Base-by-base conservation (phyloP, 1,140 invertebrate species). In the Calephelis virginiensis region DNA sequence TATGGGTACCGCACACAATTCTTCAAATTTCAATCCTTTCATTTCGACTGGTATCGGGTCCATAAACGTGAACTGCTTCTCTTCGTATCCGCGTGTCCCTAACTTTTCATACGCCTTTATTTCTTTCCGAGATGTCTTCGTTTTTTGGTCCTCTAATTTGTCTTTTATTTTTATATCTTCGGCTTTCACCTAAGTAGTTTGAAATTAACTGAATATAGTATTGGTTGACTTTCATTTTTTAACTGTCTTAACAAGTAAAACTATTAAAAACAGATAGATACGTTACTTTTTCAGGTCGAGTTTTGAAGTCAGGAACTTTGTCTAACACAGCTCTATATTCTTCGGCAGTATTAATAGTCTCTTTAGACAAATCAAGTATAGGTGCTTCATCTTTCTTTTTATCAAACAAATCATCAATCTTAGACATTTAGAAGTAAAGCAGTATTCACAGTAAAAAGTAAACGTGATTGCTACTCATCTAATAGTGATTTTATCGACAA, bases 301-400 rank as follows among this genome's bases (percentile, higher is more conserved):
- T 97, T 90, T 97, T 97, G 77, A 96, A 97, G 79, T 98, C 97
- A 0, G 97, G 96, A 28, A 97, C 95, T 89, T 96, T 96, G 72
- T 97, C 96, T 75, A 96, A 92, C 28, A 97, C 92, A 63, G 94
- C 94, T 72, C 95, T 94, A 74, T 97, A 97, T 80, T 98, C 97
- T 77, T 97, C 96, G 70, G 94, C 93, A 13, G 94, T 94, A 71
- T 94, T 95, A 48, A 93, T 93, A 5, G 95, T 94, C n/a, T 94
- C 93, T 85, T 96, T 95, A 62, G 96, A 96, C 64, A 98, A 93
- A 89, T 98, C 97, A 6, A 97, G 92, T 69, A 97, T 95, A 62
- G 96, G 94, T 47, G 95, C 94, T 61, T 94, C 94, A 80, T 97
- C 95, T 87, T 97, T 97, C 83, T 97, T 97, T 90, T 96, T 96